phyloP scores from a whole-genome alignment of 2,888 invertebrate genomes.

The Rugalucina vietnamica region DNA sequence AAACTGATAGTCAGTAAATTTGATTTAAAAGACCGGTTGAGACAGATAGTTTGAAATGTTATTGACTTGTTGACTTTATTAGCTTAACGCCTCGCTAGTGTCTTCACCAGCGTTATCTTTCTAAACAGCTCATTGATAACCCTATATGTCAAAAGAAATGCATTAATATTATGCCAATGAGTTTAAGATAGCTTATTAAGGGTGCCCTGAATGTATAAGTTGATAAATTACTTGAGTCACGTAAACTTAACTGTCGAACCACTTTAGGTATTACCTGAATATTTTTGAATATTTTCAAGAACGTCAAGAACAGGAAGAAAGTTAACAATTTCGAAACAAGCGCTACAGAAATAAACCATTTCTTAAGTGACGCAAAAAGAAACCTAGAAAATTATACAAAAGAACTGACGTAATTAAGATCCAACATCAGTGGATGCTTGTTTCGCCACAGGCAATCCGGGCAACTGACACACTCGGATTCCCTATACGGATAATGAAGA shows the following conservation, averaged over 20 bases:
- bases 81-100: conserved; percentile 38
- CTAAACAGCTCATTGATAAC: conserved; percentile 51
- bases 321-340: no score
- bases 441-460: no score
- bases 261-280: neutral
- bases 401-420: no score
- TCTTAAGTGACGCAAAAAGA: no score
- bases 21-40: neutral
- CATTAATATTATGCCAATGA: conserved; percentile 52
- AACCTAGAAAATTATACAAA: no score
- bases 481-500: no score
- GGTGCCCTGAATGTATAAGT: conserved; percentile 28
- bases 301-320: no score
- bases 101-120: conserved; percentile 55
- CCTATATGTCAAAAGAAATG: conserved; percentile 62
- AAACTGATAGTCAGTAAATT: no score
- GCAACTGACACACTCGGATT: no score
- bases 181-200: conserved; percentile 40
- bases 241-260: conserved; percentile 14
- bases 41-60: neutral
- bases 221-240: conserved; percentile 43
- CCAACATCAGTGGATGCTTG: no score
- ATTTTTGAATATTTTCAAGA: no score
- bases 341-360: no score
- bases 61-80: conserved; percentile 43